These are phyloP conservation scores for Epicampocera succincta DNA, from an alignment of 2,888 invertebrate genomes.

Conservation along the genomic window DNA sequence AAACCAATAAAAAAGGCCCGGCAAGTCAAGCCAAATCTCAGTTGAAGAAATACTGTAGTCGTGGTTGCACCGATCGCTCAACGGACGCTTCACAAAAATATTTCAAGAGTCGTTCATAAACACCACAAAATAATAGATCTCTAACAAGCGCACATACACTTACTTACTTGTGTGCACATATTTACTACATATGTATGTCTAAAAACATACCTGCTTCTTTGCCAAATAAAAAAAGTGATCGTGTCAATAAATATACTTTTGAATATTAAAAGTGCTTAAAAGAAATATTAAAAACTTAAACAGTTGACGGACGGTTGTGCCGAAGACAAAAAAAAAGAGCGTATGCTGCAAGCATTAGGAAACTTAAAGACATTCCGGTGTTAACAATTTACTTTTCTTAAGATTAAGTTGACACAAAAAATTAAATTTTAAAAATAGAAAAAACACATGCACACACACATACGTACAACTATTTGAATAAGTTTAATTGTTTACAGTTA, in stretches of 20 bases:
- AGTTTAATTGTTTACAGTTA: conserved; percentile 1
- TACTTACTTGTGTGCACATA: background rate
- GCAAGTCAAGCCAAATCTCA: conserved; percentile 76
- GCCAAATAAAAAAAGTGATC: conserved; percentile 12
- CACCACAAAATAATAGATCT: background rate
- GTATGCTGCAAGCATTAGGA: too few species aligned
- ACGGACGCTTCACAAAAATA: conserved; percentile 12
- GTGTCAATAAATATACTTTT: conserved; percentile 19
- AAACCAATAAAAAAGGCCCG: conserved; percentile 75
- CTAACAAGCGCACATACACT: background rate
- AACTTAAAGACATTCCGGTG: too few species aligned
- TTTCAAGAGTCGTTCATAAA: background rate
- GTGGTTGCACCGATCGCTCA: conserved; percentile 72
- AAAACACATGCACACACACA: too few species aligned
- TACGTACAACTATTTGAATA: background rate
- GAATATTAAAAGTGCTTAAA: conserved; percentile 6
- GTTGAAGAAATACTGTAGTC: conserved; percentile 78
- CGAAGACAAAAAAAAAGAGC: too few species aligned
- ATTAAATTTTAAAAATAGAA: too few species aligned
- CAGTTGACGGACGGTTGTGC: background rate
- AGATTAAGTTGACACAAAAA: too few species aligned
- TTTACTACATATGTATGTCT: too few species aligned
- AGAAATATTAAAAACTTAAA: background rate
- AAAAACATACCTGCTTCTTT: background rate
- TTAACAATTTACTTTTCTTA: too few species aligned